Conservation (phyloP, 2,888 invertebrate species). For the Drosophila trichaetosa region DNA sequence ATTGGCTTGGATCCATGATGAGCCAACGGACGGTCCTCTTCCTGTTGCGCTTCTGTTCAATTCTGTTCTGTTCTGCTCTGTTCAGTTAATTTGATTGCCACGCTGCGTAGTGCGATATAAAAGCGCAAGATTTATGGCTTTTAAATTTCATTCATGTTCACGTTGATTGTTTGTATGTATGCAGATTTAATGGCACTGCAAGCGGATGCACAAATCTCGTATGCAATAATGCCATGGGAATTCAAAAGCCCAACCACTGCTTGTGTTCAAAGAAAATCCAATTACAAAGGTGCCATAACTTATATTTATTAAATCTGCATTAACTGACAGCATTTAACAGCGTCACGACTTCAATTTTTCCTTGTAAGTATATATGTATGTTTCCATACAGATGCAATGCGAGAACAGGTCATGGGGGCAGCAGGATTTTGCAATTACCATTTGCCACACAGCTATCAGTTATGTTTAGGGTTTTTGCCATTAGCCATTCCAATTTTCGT, state of each 20-base stretch:
- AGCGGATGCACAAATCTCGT: slow-evolving; percentile 64
- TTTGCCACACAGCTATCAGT: slow-evolving; percentile 4
- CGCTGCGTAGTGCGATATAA: slow-evolving; percentile 49
- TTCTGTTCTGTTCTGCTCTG: slow-evolving; percentile 8
- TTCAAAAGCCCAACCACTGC: slow-evolving; percentile 9
- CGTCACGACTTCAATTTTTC: slow-evolving; percentile 42
- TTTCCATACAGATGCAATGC: not conserved
- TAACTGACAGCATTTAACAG: slow-evolving; percentile 21
- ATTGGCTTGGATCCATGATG: slow-evolving; percentile 38
- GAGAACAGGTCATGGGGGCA: slow-evolving; percentile 24
- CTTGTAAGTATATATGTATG: not conserved
- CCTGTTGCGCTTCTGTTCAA: slow-evolving; percentile 42
- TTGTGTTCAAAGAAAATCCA: slow-evolving; percentile 49
- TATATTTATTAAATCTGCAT: slow-evolving; percentile 45
- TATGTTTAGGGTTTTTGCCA: not conserved
- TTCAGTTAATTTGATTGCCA: slow-evolving; percentile 67
- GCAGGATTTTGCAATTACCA: not conserved
- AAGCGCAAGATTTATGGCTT: slow-evolving; percentile 71
- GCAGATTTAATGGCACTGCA: slow-evolving; percentile 20
- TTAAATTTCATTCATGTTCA: slow-evolving; percentile 69
- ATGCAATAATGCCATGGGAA: slow-evolving; percentile 39
- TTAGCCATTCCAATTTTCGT: not conserved
- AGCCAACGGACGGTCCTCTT: slow-evolving; percentile 35
- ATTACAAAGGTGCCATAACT: slow-evolving; percentile 53
- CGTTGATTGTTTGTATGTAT: slow-evolving; percentile 44